Percentiles rank a stretch among this genome's conserved stretches.
Conservation (phyloP, 2,888 invertebrate genomes). For the Colostygia pectinataria region DNA sequence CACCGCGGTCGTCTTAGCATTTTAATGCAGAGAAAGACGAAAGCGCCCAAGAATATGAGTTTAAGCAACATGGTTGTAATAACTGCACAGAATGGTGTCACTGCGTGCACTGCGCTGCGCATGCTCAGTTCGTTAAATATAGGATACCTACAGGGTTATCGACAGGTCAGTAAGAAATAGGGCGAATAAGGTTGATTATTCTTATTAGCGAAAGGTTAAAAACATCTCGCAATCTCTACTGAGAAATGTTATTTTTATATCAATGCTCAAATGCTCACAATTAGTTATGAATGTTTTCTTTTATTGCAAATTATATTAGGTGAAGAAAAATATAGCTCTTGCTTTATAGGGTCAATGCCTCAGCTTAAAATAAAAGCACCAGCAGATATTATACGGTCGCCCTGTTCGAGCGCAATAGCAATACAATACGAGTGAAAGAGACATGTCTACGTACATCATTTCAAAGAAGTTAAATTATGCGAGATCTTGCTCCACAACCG, state of each 20-base stretch:
- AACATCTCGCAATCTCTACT: constrained; percentile 9
- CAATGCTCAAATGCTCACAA: background rate
- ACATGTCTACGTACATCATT: too few species aligned
- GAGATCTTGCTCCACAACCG: too few species aligned
- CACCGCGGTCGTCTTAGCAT: constrained; percentile 54
- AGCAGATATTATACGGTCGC: too few species aligned
- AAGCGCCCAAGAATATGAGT: constrained; percentile 62
- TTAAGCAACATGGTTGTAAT: constrained; percentile 59
- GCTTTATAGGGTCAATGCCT: too few species aligned
- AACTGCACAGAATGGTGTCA: constrained; percentile 31
- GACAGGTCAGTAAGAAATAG: constrained; percentile 14
- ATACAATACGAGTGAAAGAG: too few species aligned
- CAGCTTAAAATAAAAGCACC: too few species aligned
- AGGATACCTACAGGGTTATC: constrained; percentile 31
- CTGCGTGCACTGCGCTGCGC: constrained; percentile 14
- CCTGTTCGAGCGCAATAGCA: too few species aligned
- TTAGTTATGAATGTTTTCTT: background rate
- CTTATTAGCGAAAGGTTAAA: constrained; percentile 13
- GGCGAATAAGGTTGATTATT: constrained; percentile 3
- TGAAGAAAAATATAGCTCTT: too few species aligned
- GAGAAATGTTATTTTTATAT: constrained; percentile 6
- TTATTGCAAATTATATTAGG: background rate
- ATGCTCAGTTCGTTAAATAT: constrained; percentile 13
- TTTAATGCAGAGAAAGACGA: constrained; percentile 69
- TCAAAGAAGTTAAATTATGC: too few species aligned